These are phyloP conservation scores for Prochilodus magdalenae DNA, from an alignment of 2,113 vertebrate species.

Conservation along the genomic window DNA sequence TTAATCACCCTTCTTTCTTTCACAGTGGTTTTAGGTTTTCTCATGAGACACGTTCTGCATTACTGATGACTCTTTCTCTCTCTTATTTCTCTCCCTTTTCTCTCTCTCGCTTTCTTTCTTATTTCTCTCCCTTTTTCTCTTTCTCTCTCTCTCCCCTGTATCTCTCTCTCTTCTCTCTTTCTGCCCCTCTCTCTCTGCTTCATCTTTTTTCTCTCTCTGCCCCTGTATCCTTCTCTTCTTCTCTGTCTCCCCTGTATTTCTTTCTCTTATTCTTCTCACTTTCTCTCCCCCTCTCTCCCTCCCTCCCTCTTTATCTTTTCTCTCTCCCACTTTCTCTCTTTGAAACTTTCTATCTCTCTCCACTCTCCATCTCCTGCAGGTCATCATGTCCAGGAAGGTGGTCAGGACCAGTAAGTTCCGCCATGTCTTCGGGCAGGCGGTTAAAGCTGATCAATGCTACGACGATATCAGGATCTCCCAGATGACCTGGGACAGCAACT, in stretches of 20 bases:
- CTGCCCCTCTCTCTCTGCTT: too few relatives aligned
- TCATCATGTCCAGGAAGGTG: conserved; percentile 86
- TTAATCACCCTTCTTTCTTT: background rate
- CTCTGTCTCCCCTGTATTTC: background rate
- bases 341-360: too few relatives aligned
- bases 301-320: too few relatives aligned
- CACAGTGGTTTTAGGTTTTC: too few relatives aligned
- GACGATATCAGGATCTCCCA: conserved; percentile 91
- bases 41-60: too few relatives aligned
- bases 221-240: too few relatives aligned
- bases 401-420: conserved; percentile 91
- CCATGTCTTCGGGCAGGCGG: conserved; percentile 87
- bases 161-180: too few relatives aligned
- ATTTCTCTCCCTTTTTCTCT: too few relatives aligned
- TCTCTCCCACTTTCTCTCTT: background rate
- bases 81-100: background rate
- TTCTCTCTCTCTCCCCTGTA: too few relatives aligned
- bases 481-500: conserved; percentile 93
- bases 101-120: too few relatives aligned
- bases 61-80: background rate
- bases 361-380: conserved; percentile 53
- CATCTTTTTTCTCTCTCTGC: too few relatives aligned
- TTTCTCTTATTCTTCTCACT: background rate
- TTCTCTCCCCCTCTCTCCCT: too few relatives aligned
- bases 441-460: conserved; percentile 90